Evolutionary conservation across 2,888 invertebrate genomes (phyloP), one percentile per base, ranked within the genome.

Genomic region (Ochlodes sylvanus): DNA sequence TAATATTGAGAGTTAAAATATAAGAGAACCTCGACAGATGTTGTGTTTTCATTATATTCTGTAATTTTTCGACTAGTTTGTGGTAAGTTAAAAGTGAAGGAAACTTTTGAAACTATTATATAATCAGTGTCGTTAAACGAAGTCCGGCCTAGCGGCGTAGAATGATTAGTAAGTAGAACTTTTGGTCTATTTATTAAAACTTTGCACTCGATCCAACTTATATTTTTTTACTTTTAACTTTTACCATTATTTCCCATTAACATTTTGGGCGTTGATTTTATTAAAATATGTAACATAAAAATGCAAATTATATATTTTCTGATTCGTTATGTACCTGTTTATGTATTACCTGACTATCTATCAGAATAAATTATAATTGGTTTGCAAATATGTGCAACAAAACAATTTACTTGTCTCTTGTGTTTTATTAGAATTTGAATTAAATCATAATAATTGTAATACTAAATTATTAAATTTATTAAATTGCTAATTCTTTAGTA

Each of bases 141-240:
- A 85, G 83, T 83, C 81, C 41, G 34, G 67, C 38, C 74, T 80
- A 76, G 77, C 79, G 79, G 81, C 83, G 79, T 86, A 89, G 84
- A 86, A 92, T 92, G 92, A 92, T 92, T 69, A 90, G 92, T 92
- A 80, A 92, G 92, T 89, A 69, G 72, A 75, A 76, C 68, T 69
- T 75, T 71, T 76, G 50, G 60, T 60, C 41, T 41, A 47, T 47
- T 47, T 17, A 47, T 2, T 17, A 47, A 17, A 47, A 47, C 15
- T 47, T 47, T 47, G 2, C 17, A 47, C 5, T 17, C 9, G 2
- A 17, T 17, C 0, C 44, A 15, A 47, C 9, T 15, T 47, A 0
- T 47, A 7, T 7, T 47, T 1, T 38, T 12, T 12, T 38, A 34
- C 34, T 34, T 27, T 27, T 27, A 27, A 27, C 27, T 27, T 5